phyloP scores from a whole-genome alignment of 2,888 invertebrate genomes.

The Metacarcinus magister region DNA sequence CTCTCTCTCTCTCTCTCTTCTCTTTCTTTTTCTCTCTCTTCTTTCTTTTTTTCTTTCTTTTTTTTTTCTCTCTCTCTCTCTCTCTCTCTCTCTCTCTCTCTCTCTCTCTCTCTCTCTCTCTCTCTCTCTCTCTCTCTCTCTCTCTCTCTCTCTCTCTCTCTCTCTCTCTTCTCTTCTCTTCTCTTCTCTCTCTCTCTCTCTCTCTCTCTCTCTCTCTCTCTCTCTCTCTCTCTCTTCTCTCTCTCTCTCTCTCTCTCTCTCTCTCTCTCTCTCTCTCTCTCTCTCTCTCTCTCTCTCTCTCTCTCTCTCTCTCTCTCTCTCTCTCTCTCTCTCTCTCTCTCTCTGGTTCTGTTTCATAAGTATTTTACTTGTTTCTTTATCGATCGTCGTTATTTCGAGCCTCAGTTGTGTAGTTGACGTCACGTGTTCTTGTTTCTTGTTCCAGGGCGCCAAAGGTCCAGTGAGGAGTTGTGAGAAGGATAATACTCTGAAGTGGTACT shows the following conservation, averaged over 20 bases:
- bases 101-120: too few relatives aligned
- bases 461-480: background rate
- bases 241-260: too few relatives aligned
- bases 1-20: too few relatives aligned
- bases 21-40: too few relatives aligned
- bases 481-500: background rate
- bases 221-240: too few relatives aligned
- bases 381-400: background rate
- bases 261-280: background rate
- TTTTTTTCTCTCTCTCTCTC: too few relatives aligned
- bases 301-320: conserved; percentile 60
- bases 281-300: conserved; percentile 17
- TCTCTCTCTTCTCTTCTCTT: too few relatives aligned
- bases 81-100: too few relatives aligned
- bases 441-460: background rate
- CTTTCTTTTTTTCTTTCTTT: too few relatives aligned
- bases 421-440: background rate
- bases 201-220: too few relatives aligned
- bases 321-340: conserved; percentile 52
- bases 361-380: background rate
- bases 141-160: background rate
- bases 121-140: too few relatives aligned
- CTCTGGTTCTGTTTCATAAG: background rate
- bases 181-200: too few relatives aligned
- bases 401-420: background rate